A percentile compares a stretch with the other conserved stretches of the same genome.
These are phyloP conservation scores for Drosophila flavopinicola DNA, from an alignment of 2,888 invertebrate genomes.

Conservation along the genomic window DNA sequence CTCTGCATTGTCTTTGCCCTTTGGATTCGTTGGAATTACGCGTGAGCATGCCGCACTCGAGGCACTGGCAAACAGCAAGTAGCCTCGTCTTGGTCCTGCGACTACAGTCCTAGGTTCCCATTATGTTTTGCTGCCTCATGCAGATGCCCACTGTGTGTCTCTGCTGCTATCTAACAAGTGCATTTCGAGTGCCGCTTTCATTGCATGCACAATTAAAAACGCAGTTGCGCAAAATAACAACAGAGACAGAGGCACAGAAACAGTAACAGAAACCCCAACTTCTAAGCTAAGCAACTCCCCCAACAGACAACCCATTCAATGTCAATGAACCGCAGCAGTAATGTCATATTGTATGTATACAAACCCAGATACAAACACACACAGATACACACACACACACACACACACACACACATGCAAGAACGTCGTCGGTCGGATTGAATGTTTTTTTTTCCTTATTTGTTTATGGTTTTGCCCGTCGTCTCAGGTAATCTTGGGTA, in stretches of 20 bases:
- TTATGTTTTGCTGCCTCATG: constrained; percentile 32
- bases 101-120: constrained; percentile 20
- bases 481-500: constrained; percentile 76
- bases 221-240: constrained; percentile 66
- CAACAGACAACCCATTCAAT: constrained; percentile 68
- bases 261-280: constrained; percentile 17
- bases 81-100: constrained; percentile 48
- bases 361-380: constrained; percentile 9
- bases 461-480: constrained; percentile 73
- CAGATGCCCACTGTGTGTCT: constrained; percentile 31
- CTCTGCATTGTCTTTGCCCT: constrained; percentile 52
- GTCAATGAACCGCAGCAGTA: constrained; percentile 72
- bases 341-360: too few relatives aligned
- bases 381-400: constrained; percentile 10
- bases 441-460: constrained; percentile 70
- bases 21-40: constrained; percentile 73
- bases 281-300: constrained; percentile 26
- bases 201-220: constrained; percentile 79
- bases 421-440: constrained; percentile 49
- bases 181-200: constrained; percentile 72
- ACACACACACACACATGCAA: constrained; percentile 12
- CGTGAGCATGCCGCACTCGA: constrained; percentile 50
- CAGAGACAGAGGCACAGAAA: neutral
- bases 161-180: constrained; percentile 57
- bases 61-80: constrained; percentile 40